These are phyloP conservation scores for Corvus cornix DNA, from an alignment of 2,113 vertebrate species.

Conservation along the genomic window DNA sequence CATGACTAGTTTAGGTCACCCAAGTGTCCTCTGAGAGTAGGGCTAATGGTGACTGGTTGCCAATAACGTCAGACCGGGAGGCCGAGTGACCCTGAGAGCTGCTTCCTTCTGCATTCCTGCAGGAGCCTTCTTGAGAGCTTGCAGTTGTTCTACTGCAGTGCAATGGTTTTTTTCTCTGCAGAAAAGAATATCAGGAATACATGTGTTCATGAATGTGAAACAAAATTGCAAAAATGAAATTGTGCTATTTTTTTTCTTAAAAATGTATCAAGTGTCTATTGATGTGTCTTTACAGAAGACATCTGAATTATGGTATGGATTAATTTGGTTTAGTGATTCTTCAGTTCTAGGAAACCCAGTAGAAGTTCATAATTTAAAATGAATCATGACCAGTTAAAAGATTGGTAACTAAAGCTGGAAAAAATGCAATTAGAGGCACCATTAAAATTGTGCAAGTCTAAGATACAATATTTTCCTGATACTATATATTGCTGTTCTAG, in stretches of 20 bases:
- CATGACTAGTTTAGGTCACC: neutral
- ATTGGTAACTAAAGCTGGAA: neutral
- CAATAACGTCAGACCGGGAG: neutral
- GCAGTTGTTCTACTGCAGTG: neutral
- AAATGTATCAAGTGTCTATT: neutral
- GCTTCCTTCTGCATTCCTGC: neutral
- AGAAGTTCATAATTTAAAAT: neutral
- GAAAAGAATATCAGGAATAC: neutral
- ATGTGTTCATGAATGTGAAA: neutral
- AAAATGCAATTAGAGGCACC: neutral
- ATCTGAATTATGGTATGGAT: neutral
- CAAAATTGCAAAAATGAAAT: neutral
- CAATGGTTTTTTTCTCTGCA: accelerated
- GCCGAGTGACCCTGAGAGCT: neutral
- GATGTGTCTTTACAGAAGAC: neutral
- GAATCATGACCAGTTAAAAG: neutral
- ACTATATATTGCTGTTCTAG: neutral
- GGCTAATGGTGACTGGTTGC: neutral
- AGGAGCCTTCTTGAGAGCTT: neutral
- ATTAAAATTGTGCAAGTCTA: neutral
- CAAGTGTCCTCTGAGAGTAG: neutral
- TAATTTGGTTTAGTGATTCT: neutral
- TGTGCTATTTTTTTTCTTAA: neutral
- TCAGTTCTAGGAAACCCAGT: neutral
- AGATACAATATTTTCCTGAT: neutral